Evolutionary conservation across 2,797 vertebrate species (phyloP).

Genomic region (Hirundo rustica): DNA sequence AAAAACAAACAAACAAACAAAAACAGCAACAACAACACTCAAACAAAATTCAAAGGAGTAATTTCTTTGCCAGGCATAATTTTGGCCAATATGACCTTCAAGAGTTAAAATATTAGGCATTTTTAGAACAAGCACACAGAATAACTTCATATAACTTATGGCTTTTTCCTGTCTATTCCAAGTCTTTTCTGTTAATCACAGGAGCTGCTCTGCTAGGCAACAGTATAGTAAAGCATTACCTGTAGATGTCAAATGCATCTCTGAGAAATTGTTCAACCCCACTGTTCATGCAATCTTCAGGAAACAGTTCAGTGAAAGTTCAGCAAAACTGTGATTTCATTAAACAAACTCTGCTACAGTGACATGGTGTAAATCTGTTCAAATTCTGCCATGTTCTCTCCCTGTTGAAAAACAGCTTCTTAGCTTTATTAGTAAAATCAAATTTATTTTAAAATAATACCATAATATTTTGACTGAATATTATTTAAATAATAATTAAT

Average conservation of each 20-base stretch:
- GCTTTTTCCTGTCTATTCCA: neutral
- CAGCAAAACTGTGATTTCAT: neutral
- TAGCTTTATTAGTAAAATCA: neutral
- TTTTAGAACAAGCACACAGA: neutral
- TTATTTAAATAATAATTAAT: neutral
- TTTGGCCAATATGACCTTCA: neutral
- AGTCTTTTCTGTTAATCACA: neutral
- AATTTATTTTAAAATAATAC: neutral
- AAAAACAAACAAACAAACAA: too few species aligned
- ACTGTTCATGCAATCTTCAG: neutral
- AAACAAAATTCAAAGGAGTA: neutral
- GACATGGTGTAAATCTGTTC: neutral
- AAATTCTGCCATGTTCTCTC: neutral
- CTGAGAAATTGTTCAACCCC: neutral
- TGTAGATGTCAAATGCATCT: neutral
- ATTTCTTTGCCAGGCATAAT: neutral
- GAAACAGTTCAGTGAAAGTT: neutral
- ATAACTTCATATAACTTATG: neutral
- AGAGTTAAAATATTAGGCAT: neutral
- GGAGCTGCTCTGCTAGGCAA: neutral
- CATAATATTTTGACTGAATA: neutral
- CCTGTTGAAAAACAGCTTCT: neutral
- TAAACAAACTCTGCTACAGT: neutral
- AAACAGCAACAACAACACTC: too few species aligned
- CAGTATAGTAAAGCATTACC: neutral